Evolutionary conservation across 2,888 invertebrate species (phyloP), one percentile per base, ranked within the genome.

Genomic region (Iselma pallidipennis): DNA sequence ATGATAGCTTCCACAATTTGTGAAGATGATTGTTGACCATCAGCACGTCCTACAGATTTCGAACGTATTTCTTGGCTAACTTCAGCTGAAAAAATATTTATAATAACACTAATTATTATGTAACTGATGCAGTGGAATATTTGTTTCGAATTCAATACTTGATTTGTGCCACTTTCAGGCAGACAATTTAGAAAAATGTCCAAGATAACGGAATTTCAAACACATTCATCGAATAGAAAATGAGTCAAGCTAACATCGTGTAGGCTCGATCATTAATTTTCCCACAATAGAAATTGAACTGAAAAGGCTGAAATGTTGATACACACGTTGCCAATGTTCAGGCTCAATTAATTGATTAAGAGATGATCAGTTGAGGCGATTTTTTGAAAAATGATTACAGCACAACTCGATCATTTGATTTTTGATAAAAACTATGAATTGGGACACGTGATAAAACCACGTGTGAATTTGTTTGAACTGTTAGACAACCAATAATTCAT

Each of bases 1-100:
- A 72, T 73, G 14, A 82, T 75, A 2, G 77, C 69, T 42, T 73
- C 69, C 16, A 78, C 75, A 25, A 81, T 55, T 19, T 74, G 69
- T 4, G 79, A 79, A 2, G 80, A 79, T 10, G 66, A 71, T 26
- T 65, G 48, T 23, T 63, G 68, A 1, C 66, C 68, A 31, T 69
- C 72, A 0, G 73, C 65, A 42, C 74, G 67, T n/a, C 72, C 76
- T 10, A 69, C 70, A 1, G 69, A 65, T 64, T 65, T 66, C 23
- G 57, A 37, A 10, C 68, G 37, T 4, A 68, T 73, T 63, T 70
- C 68, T 4, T 64, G 63, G 63, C 80, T 79, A 5, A 80, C 80
- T 73, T 80, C 74, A 67, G 73, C 81, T 81, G 70, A 19, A 77
- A 77, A 37, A 61, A 51, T 45, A 37, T 54, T 9, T 25, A 16